Conservation (phyloP, 2,888 invertebrate species). For the Yponomeuta plumbellus region DNA sequence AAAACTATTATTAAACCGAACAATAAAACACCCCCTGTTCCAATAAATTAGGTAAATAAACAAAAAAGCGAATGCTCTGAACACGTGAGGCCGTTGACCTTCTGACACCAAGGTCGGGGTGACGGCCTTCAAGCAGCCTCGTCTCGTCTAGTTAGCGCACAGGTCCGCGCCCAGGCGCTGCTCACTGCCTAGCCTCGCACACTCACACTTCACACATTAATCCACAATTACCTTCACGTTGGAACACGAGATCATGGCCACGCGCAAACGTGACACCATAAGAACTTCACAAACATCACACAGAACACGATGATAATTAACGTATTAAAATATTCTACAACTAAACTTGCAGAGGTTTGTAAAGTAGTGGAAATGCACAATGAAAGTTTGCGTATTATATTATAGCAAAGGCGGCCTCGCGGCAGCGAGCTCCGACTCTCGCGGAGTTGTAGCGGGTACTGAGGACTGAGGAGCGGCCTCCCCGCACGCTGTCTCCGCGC, state of each 20-base stretch:
- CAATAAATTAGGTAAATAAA: conserved; percentile 3
- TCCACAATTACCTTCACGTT: conserved; percentile 28
- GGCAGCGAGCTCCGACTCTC: conserved; percentile 30
- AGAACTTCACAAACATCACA: conserved; percentile 39
- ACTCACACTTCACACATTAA: conserved; percentile 39
- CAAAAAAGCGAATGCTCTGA: conserved; percentile 32
- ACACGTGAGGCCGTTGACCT: conserved; percentile 70
- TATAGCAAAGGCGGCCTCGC: conserved; percentile 19
- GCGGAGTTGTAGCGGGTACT: conserved; percentile 56
- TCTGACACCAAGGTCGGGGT: conserved; percentile 70
- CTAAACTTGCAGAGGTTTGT: conserved; percentile 3
- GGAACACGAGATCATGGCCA: conserved; percentile 68
- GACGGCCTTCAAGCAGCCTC: conserved; percentile 74
- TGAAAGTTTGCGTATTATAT: conserved; percentile 25
- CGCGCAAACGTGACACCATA: conserved; percentile 49
- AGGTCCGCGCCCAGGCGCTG: conserved; percentile 42
- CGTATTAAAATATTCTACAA: background rate
- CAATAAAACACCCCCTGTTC: background rate
- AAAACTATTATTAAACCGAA: background rate
- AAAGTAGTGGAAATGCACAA: background rate
- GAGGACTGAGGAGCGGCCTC: conserved; percentile 33
- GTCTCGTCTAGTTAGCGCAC: conserved; percentile 32
- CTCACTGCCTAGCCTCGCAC: conserved; percentile 36
- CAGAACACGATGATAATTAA: background rate
- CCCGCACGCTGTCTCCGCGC: conserved; percentile 22